phyloP scores from a whole-genome alignment of 2,113 vertebrate genomes.

The Centrocercus urophasianus region DNA sequence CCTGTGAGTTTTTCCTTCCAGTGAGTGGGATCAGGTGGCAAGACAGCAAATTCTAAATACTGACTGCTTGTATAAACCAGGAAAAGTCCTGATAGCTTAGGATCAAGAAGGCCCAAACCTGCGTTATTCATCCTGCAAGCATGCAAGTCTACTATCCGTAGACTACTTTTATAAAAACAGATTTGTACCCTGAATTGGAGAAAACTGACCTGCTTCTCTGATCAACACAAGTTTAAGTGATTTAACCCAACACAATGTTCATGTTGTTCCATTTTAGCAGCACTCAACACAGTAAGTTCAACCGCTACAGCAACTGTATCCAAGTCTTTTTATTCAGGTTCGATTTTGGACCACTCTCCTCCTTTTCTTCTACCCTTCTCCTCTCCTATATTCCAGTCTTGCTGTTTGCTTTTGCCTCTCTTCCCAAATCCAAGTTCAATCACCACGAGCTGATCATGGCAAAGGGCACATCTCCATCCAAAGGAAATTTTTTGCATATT shows the following conservation, averaged over 20 bases:
- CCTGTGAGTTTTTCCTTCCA: background rate
- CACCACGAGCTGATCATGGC: background rate
- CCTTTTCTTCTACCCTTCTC: background rate
- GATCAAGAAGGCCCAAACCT: background rate
- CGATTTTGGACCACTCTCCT: background rate
- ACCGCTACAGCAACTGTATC: background rate
- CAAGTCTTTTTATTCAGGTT: background rate
- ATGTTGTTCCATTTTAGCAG: background rate
- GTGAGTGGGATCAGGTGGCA: background rate
- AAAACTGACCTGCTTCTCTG: background rate
- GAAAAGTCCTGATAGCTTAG: background rate
- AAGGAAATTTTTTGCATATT: background rate
- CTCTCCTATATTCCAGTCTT: background rate
- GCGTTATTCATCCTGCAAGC: no score
- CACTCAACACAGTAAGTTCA: background rate
- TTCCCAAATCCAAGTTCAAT: background rate
- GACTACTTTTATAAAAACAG: background rate
- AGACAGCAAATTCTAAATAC: background rate
- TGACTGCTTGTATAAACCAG: background rate
- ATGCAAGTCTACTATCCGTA: background rate
- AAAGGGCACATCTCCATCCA: rapidly evolving
- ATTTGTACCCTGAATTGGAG: background rate
- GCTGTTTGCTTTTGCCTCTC: background rate
- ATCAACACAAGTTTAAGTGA: background rate
- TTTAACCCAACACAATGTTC: background rate